These are phyloP conservation scores for Hystrix brachyura DNA, from an alignment of 2,113 vertebrate genomes.

Conservation along the genomic window DNA sequence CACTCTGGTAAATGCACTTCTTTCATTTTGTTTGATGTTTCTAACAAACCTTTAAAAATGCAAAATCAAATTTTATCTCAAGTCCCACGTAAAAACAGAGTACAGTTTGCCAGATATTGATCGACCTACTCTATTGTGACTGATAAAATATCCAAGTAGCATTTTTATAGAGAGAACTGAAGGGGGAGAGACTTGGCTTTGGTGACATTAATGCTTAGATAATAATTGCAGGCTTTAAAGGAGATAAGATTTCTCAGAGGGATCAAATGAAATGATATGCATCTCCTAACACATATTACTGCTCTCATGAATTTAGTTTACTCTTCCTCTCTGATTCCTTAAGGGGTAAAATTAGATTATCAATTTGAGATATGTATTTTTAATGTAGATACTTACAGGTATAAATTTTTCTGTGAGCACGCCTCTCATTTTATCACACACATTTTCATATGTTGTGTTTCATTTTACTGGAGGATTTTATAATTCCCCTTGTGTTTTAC, in stretches of 20 bases:
- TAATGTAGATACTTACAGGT: neutral
- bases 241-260: neutral
- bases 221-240: neutral
- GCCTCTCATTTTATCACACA: neutral
- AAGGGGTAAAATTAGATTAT: neutral
- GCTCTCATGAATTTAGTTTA: neutral
- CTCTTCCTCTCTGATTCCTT: neutral
- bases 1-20: neutral
- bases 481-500: neutral
- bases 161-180: neutral
- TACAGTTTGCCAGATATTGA: neutral
- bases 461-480: neutral
- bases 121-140: neutral
- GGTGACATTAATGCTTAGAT: neutral
- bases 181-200: neutral
- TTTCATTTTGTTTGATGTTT: neutral
- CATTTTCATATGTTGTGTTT: neutral
- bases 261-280: neutral
- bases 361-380: neutral
- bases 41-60: neutral
- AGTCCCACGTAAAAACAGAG: neutral
- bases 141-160: neutral
- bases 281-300: neutral
- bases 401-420: neutral
- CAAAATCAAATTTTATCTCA: neutral